Evolutionary conservation across 2,113 vertebrate genomes (phyloP).

Genomic region (Pachypanchax playfairii): DNA sequence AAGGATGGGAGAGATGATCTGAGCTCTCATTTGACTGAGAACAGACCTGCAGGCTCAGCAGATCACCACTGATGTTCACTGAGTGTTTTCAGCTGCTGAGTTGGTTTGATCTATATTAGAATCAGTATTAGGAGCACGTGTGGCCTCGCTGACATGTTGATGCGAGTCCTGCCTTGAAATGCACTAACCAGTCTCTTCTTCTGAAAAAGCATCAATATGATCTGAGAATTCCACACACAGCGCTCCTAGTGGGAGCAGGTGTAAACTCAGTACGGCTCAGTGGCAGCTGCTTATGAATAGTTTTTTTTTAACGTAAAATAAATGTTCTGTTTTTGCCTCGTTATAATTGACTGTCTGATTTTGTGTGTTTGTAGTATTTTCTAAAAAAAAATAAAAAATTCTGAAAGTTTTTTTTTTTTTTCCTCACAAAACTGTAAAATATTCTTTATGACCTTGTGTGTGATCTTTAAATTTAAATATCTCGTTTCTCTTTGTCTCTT

Average conservation of each 20-base stretch:
- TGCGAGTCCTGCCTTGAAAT: no score
- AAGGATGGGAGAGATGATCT: background rate
- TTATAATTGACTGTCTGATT: constrained; percentile 7
- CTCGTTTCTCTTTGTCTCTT: background rate
- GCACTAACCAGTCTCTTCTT: background rate
- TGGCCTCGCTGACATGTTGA: background rate
- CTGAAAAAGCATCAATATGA: background rate
- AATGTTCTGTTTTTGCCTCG: background rate
- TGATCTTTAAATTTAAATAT: no score
- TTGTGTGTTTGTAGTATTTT: background rate
- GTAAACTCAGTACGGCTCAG: constrained; percentile 1
- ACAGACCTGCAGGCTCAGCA: constrained; percentile 27
- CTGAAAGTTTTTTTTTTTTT: background rate
- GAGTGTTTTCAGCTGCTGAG: constrained; percentile 2
- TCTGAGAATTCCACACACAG: background rate
- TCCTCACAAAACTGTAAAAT: background rate
- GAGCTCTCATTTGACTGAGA: constrained; percentile 9
- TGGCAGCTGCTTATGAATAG: background rate
- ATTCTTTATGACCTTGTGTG: background rate
- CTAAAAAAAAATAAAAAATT: no score
- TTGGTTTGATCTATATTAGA: constrained; percentile 9
- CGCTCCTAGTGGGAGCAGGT: background rate
- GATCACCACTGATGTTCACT: constrained; percentile 9
- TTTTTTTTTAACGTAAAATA: constrained; percentile 4
- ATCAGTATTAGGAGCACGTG: background rate